Percentiles rank a stretch among this genome's conserved stretches.
These are phyloP conservation scores for Epinephelus awoara DNA, from an alignment of 2,797 vertebrate species.

Conservation along the genomic window DNA sequence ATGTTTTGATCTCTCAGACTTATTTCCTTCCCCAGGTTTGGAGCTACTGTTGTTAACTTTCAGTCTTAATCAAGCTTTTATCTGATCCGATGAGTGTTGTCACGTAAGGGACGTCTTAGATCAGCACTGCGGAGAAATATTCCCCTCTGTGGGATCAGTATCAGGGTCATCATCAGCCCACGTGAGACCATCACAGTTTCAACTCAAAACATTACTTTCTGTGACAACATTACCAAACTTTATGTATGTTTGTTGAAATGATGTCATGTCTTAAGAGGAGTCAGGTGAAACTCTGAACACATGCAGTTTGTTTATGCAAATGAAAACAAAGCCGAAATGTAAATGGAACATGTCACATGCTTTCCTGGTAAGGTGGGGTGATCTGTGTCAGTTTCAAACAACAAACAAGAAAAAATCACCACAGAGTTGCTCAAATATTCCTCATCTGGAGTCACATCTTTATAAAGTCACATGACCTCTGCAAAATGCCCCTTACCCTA, in stretches of 20 bases:
- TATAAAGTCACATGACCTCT: neutral
- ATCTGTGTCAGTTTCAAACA: neutral
- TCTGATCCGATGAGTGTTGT: neutral
- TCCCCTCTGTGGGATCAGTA: neutral
- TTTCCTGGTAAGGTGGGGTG: neutral
- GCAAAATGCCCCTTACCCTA: neutral
- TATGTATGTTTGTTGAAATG: neutral
- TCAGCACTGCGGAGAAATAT: neutral
- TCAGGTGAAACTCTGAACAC: neutral
- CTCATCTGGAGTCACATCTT: neutral
- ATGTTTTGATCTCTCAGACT: neutral
- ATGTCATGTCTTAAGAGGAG: neutral
- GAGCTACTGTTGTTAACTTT: neutral
- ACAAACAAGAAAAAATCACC: neutral
- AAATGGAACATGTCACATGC: slow-evolving; percentile 13
- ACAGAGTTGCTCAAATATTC: too few species aligned
- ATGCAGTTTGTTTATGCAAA: slow-evolving; percentile 30
- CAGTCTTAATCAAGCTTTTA: neutral
- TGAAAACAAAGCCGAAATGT: neutral
- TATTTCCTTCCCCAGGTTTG: too few species aligned
- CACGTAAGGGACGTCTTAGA: too few species aligned
- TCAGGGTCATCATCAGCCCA: neutral
- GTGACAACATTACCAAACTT: neutral
- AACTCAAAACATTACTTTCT: too few species aligned
- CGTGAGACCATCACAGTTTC: neutral